These are phyloP conservation scores for Chamaea fasciata DNA, from an alignment of 2,113 vertebrate genomes.

Conservation along the genomic window DNA sequence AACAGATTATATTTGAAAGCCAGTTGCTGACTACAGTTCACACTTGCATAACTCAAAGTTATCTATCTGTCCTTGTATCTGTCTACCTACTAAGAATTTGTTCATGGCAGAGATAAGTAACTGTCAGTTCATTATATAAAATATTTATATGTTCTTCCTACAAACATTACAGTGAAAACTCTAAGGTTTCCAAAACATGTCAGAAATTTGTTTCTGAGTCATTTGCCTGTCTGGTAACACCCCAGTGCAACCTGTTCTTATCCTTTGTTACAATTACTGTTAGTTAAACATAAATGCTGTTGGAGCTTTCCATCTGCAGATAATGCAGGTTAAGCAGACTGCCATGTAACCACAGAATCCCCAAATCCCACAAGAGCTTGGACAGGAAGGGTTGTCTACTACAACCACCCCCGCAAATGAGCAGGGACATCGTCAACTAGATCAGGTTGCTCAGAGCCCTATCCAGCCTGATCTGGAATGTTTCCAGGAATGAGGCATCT, in stretches of 20 bases:
- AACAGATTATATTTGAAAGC: background rate
- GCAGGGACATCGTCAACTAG: background rate
- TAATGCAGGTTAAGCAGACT: background rate
- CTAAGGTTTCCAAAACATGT: background rate
- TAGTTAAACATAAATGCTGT: background rate
- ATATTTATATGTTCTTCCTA: background rate
- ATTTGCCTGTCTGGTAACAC: background rate
- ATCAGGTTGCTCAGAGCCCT: background rate
- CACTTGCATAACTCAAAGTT: background rate
- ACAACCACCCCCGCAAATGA: background rate
- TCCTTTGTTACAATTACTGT: background rate
- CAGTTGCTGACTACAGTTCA: background rate
- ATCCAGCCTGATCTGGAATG: background rate
- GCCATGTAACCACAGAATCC: rapidly evolving
- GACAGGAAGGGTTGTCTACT: background rate
- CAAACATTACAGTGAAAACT: background rate
- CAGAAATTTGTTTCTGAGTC: background rate
- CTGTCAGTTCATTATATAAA: background rate
- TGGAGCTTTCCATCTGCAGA: background rate
- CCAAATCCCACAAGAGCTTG: background rate
- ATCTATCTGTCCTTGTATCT: background rate
- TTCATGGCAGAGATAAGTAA: background rate
- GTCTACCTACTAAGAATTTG: background rate
- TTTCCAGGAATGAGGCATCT: background rate
- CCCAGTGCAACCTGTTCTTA: background rate